These are phyloP conservation scores for Intoshia linei DNA, from an alignment of 1,140 invertebrate genomes.

Conservation along the genomic window DNA sequence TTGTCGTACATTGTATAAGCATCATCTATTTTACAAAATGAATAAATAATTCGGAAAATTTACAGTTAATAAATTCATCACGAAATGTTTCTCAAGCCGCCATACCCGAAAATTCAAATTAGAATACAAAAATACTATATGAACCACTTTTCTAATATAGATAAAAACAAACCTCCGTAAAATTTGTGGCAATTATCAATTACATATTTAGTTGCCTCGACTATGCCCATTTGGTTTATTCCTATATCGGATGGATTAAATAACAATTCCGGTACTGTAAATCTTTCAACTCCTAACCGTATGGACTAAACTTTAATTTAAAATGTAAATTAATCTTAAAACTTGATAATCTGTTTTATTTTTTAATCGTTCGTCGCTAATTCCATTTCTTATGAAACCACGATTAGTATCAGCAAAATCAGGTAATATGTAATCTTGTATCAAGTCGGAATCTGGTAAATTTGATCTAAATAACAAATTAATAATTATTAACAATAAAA, in stretches of 20 bases:
- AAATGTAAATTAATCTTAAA: no score
- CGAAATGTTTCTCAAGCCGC: slow-evolving; percentile 3
- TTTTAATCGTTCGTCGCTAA: background rate
- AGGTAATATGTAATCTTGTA: slow-evolving; percentile 64
- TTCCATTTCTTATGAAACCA: slow-evolving; percentile 31
- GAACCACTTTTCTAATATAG: background rate
- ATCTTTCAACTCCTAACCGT: no score
- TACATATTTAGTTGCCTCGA: slow-evolving; percentile 40
- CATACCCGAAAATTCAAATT: slow-evolving; percentile 33
- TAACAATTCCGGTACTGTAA: slow-evolving; percentile 62
- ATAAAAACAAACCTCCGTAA: background rate
- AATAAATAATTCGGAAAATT: background rate
- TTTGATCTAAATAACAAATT: slow-evolving; percentile 16
- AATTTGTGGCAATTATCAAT: slow-evolving; percentile 10
- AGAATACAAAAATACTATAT: slow-evolving; percentile 22
- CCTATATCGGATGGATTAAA: slow-evolving; percentile 78
- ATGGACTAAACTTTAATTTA: no score
- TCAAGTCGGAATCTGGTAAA: slow-evolving; percentile 31
- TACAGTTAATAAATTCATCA: background rate
- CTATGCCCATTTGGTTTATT: slow-evolving; percentile 62
- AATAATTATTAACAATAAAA: no score
- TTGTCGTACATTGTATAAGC: no score
- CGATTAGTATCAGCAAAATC: slow-evolving; percentile 54
- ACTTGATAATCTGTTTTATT: no score
- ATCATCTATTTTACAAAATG: background rate